Base-by-base conservation (phyloP, 2,113 vertebrate species). In the Brienomyrus longianalis region DNA sequence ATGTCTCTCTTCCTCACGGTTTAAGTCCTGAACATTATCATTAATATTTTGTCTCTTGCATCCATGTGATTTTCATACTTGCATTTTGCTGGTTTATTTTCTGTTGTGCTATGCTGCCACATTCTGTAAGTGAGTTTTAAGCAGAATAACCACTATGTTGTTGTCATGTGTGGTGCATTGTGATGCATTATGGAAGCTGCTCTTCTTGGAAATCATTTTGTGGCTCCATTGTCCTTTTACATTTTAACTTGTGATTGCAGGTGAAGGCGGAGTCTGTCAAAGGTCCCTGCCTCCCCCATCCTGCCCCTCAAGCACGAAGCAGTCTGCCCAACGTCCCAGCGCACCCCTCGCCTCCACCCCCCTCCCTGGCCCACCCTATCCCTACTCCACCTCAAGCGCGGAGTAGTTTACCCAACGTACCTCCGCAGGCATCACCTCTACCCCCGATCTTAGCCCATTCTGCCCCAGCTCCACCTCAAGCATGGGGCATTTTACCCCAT, bases 211-310 rank as follows among this genome's bases (percentile, higher is more conserved):
- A 7, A 31, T 39, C 86, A 39, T 27, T 48, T 47, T 23, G 23
- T 62, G n/a, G 8, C 15, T 88, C 19, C 17, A 56, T 27, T 7
- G 17, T 84, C 15, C 66, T 56, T 83, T 87, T 19, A 66, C 87
- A 21, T 88, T 86, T 74, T 89, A 88, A 80, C 70, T 90, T 54
- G 84, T 90, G 59, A 66, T 91, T 86, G 5, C 93, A 99, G 96
- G 96, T 96, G 94, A 96, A 96, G 91, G 94, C 93, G 92, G 98
- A 99, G 91, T 95, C 97, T 0, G 86, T 95, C 93, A 95, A 95
- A 90, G 95, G 97, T 11, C 94, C 95, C 88, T 96, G 96, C 1
- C 90, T 96, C 80, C 95, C 97, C 0, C 74, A 80, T 15, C 15
- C 95, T 95, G 1, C 80, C 83, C 90, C 94, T 93, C 92, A 94